These are phyloP conservation scores for Lysandra coridon DNA, from an alignment of 2,888 invertebrate species.

Conservation along the genomic window DNA sequence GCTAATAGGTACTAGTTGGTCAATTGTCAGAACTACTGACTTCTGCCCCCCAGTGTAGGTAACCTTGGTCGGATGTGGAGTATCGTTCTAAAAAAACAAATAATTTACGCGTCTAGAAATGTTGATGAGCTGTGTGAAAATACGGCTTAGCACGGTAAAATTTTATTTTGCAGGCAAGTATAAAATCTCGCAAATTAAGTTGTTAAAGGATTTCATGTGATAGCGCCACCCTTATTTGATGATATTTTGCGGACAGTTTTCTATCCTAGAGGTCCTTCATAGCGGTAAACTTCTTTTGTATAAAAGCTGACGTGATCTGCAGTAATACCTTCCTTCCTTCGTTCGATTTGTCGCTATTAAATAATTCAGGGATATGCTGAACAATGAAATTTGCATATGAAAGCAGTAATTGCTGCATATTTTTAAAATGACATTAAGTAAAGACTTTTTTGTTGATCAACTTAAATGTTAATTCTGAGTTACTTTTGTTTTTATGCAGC, in stretches of 20 bases:
- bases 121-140: not conserved
- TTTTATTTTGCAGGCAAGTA: not conserved
- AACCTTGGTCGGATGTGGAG: conserved; percentile 51
- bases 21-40: conserved; percentile 54
- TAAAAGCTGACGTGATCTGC: too few relatives aligned
- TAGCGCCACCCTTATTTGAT: too few relatives aligned
- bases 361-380: too few relatives aligned
- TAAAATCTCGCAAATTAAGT: too few relatives aligned
- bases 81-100: conserved; percentile 34
- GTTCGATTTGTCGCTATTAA: not conserved
- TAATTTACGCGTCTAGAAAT: not conserved
- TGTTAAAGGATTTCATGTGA: too few relatives aligned
- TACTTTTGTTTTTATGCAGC: not conserved
- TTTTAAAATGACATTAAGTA: too few relatives aligned
- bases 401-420: too few relatives aligned
- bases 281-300: too few relatives aligned
- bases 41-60: conserved; percentile 51
- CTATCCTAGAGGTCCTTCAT: not conserved
- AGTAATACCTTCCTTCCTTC: not conserved
- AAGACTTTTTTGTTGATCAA: too few relatives aligned
- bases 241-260: not conserved
- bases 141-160: not conserved
- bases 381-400: too few relatives aligned
- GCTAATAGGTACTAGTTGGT: conserved; percentile 53
- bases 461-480: too few relatives aligned